Evolutionary conservation across 1,140 invertebrate genomes (phyloP), one percentile per base, ranked within the genome.

Genomic region (Pseudomyrmex pallidus): DNA sequence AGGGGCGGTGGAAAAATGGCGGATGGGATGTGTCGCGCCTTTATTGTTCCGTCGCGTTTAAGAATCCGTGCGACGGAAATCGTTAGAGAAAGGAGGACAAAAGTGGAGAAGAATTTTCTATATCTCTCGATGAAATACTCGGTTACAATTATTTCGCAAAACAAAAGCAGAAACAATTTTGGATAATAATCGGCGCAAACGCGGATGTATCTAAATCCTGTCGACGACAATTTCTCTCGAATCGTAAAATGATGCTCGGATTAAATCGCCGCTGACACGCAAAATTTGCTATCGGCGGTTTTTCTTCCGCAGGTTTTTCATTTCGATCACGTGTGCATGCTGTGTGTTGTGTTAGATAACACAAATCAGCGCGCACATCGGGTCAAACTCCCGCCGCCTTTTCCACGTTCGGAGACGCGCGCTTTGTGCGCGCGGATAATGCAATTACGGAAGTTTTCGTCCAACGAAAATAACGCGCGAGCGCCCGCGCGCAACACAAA

Each of bases 401-500:
- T 46, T 73, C 10, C 25, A 20, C 13, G 8, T 68, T 0, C 17
- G 17, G 17, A 61, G 17, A 22, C 17, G 54, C 12, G 35, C 35
- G 7, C 35, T 68, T 52, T 52, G 20, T 25, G n/a, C 35, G n/a
- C 35, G 25, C 56, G 15, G 10, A 56, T 56, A 44, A 67, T n/a
- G 17, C 35, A 46, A 2, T n/a, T 20, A 56, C 50, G 25, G 50
- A 35, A 44, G 44, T 80, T 54, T 67, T 10, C 15, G 15, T 17
- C 4, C 15, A 35, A 59, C 64, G 25, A 73, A 84, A 74, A 80
- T 87, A 87, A 76, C 70, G 44, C 15, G 62, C 7, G 35, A n/a
- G n/a, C 35, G 5, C 12, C 20, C 35, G 35, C 35, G 35, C 22
- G 10, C 13, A 48, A 25, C 13, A 10, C 17, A 56, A 48, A 12